phyloP scores from a whole-genome alignment of 2,113 vertebrate species.

The Nibea coibor region DNA sequence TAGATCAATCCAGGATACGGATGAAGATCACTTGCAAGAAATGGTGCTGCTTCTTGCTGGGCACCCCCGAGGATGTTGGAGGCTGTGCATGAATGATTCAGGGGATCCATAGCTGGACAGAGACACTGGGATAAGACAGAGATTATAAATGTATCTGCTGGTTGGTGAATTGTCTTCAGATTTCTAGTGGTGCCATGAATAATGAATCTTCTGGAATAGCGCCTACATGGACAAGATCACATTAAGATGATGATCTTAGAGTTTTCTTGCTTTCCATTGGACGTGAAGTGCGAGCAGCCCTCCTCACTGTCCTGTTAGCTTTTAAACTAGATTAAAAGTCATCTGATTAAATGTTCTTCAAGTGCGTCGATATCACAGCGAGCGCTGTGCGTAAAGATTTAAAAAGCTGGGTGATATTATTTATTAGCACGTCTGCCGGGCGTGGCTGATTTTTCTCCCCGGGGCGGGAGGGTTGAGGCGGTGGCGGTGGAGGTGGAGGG shows the following conservation, averaged over 20 bases:
- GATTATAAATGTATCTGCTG: background rate
- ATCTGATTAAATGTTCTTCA: background rate
- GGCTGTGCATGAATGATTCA: background rate
- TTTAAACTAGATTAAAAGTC: background rate
- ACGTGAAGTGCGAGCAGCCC: background rate
- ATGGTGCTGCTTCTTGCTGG: background rate
- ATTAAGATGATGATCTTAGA: background rate
- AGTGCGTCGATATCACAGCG: slow-evolving; percentile 19
- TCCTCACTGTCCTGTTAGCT: background rate
- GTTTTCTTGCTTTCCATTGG: slow-evolving; percentile 13
- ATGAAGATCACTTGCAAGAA: slow-evolving; percentile 22
- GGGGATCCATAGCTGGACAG: background rate
- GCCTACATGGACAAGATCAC: no score
- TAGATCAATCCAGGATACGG: slow-evolving; percentile 17
- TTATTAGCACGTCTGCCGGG: slow-evolving; percentile 72
- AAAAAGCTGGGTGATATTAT: slow-evolving; percentile 18
- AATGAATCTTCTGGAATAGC: background rate
- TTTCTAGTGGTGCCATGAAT: background rate
- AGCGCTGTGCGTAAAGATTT: slow-evolving; percentile 53
- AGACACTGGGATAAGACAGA: background rate
- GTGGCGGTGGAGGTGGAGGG: background rate
- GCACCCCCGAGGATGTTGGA: background rate
- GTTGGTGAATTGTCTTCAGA: background rate
- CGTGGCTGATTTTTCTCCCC: slow-evolving; percentile 70
- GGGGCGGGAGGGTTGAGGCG: no score